Percentiles rank a stretch among this genome's conserved stretches.
Evolutionary conservation across 2,888 invertebrate species (phyloP).

Genomic region (Limulus polyphemus): DNA sequence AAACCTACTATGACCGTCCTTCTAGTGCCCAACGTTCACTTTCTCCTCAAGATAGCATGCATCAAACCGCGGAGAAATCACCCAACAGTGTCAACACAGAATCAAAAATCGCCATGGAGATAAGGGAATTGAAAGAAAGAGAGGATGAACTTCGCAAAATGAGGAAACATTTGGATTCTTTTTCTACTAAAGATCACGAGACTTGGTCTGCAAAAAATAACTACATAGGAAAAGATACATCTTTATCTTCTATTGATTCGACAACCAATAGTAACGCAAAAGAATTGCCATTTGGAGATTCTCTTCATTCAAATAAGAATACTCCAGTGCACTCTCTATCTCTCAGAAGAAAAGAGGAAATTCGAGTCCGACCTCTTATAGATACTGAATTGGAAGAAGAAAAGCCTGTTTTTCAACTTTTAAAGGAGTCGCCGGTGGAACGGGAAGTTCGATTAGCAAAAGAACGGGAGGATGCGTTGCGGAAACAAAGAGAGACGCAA

Average conservation of each 20-base stretch:
- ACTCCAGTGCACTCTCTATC: not conserved
- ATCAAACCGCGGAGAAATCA: no score
- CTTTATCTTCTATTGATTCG: not conserved
- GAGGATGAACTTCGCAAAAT: slow-evolving; percentile 41
- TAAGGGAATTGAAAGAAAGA: slow-evolving; percentile 40
- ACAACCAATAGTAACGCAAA: no score
- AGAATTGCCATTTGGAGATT: no score
- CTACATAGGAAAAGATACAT: not conserved
- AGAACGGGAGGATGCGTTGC: slow-evolving; percentile 41
- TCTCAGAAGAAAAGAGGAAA: slow-evolving; percentile 6
- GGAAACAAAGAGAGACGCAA: slow-evolving; percentile 2
- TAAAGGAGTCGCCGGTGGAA: slow-evolving; percentile 42
- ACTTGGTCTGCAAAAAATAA: slow-evolving; percentile 1
- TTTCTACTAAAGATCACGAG: not conserved
- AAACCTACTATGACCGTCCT: no score
- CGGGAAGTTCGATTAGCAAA: slow-evolving; percentile 42
- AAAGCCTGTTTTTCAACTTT: slow-evolving; percentile 6
- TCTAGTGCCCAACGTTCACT: no score
- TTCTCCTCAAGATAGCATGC: no score
- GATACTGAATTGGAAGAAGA: slow-evolving; percentile 10
- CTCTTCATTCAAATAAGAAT: not conserved
- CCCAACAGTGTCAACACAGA: slow-evolving; percentile 4
- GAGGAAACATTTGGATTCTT: slow-evolving; percentile 18
- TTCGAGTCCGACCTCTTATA: slow-evolving; percentile 1
- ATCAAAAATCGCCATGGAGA: slow-evolving; percentile 39